Evolutionary conservation across 92 coral and sea anemone genomes (phyloP), one percentile per base, ranked within the genome.

Genomic region (Galaxea fascicularis): DNA sequence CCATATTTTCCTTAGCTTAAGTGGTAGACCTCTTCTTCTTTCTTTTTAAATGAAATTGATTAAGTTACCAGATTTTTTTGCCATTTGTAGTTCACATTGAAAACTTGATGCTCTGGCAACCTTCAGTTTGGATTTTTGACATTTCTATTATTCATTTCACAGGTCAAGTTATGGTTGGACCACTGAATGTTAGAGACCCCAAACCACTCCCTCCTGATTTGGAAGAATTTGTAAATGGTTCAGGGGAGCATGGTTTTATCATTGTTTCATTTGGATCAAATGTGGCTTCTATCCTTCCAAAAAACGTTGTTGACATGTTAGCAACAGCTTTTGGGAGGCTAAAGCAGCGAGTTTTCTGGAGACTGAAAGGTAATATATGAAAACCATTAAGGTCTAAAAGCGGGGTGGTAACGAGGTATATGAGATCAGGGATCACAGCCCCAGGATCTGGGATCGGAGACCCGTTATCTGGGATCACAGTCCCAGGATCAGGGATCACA

Each of bases 81-180:
- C 41, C 41, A 35, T 35, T 2, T 35, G 41, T 35, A n/a, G n/a
- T 35, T 35, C 41, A 2, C 41, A 35, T 35, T 35, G n/a, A 35
- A 35, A 53, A 53, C 10, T 2, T 53, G 58, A 18, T 12, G n/a
- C 58, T 12, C 58, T 20, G 3, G 27, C 10, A 58, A 58, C 25
- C 9, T 0, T 4, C 65, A 10, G 13, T 8, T 16, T 8, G 15
- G 7, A 6, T 67, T 31, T 29, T 16, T 67, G n/a, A 29, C 15
- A 14, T 0, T 27, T 65, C 14, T 11, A 25, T 0, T 25, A 14
- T n/a, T 8, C 18, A 21, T 44, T 24, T 22, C 46, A 41, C 45
- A 78, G 91, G 76, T n/a, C 35, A 78, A 25, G 26, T 88, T 28
- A 88, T 88, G 91, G 88, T 88, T n/a, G 91, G 91, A 15, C 84